These are phyloP conservation scores for Siderastrea siderea DNA, from an alignment of 92 coral and sea anemone species.

Conservation along the genomic window DNA sequence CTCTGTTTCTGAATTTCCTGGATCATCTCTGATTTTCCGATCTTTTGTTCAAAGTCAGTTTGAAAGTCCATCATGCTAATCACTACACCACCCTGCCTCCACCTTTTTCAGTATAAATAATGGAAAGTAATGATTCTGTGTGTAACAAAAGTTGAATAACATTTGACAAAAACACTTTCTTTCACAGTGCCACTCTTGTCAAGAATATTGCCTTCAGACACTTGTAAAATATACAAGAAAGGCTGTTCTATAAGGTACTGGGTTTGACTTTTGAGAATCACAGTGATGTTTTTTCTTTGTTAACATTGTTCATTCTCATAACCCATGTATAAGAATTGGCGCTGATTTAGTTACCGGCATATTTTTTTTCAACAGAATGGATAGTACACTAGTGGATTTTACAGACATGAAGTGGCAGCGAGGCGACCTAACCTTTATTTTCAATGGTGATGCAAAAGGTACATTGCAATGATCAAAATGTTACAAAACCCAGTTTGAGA, in stretches of 20 bases:
- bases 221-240: constrained; percentile 95
- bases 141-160: too few species aligned
- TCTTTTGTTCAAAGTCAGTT: too few species aligned
- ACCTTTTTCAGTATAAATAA: too few species aligned
- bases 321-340: too few species aligned
- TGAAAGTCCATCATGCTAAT: too few species aligned
- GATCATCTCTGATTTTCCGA: too few species aligned
- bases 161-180: neutral
- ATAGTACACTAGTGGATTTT: constrained; percentile 96
- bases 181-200: constrained; percentile 91
- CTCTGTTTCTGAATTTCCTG: too few species aligned
- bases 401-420: constrained; percentile 99
- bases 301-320: too few species aligned
- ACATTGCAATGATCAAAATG: neutral
- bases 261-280: neutral
- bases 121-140: too few species aligned
- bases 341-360: neutral
- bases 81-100: too few species aligned
- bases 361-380: constrained; percentile 74
- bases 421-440: constrained; percentile 93
- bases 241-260: constrained; percentile 94
- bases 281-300: too few species aligned
- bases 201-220: constrained; percentile 96
- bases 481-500: too few species aligned
- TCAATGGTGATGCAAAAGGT: constrained; percentile 99